Evolutionary conservation across 2,888 invertebrate species (phyloP).

Genomic region (Elegia similella): DNA sequence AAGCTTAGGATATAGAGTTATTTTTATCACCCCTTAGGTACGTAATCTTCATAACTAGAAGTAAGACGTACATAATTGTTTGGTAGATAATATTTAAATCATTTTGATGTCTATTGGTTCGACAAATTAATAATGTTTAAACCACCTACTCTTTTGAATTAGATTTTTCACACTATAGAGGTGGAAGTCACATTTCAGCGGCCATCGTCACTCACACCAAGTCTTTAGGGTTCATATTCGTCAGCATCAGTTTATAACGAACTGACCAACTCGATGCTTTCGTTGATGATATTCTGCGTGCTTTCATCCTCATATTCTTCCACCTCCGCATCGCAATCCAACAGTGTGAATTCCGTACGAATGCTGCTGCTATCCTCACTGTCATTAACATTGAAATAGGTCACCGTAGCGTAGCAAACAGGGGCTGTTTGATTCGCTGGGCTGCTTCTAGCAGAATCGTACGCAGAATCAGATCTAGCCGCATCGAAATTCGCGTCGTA

Average conservation of each 20-base stretch:
- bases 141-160: too few relatives aligned
- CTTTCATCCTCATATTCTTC: slow-evolving; percentile 53
- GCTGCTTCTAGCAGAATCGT: slow-evolving; percentile 66
- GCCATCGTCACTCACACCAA: neutral
- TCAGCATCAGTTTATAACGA: slow-evolving; percentile 65
- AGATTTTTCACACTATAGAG: neutral
- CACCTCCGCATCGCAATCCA: slow-evolving; percentile 54
- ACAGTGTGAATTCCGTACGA: slow-evolving; percentile 67
- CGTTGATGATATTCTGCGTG: slow-evolving; percentile 70
- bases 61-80: too few relatives aligned
- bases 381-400: slow-evolving; percentile 71
- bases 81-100: too few relatives aligned
- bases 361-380: slow-evolving; percentile 74
- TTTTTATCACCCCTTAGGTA: too few relatives aligned
- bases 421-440: slow-evolving; percentile 49
- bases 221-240: too few relatives aligned
- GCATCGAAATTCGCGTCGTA: slow-evolving; percentile 47
- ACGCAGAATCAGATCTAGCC: slow-evolving; percentile 66
- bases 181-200: slow-evolving; percentile 1
- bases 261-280: slow-evolving; percentile 69
- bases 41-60: too few relatives aligned
- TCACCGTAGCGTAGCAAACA: slow-evolving; percentile 68
- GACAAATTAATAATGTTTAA: too few relatives aligned
- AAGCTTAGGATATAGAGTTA: too few relatives aligned
- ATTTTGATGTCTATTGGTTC: too few relatives aligned